Conservation (phyloP, 2,888 invertebrate genomes). For the Apotomis betuletana region DNA sequence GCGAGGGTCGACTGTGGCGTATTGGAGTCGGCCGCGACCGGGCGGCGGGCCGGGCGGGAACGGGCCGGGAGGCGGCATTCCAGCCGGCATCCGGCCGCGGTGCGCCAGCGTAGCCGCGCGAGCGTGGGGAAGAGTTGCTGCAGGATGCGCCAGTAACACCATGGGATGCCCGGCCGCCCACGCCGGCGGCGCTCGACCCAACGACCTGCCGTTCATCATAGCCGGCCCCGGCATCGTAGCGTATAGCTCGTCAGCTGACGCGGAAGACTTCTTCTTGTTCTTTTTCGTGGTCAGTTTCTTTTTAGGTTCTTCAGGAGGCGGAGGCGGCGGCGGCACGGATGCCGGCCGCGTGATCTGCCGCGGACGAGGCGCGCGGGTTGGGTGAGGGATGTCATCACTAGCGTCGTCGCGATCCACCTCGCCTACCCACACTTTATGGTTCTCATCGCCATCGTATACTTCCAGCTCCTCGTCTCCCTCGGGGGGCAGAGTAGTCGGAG, state of each 20-base stretch:
- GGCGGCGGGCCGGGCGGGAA: slow-evolving; percentile 69
- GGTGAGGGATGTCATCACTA: slow-evolving; percentile 87
- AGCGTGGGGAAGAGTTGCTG: slow-evolving; percentile 75
- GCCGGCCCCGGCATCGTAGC: slow-evolving; percentile 82
- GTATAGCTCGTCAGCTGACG: slow-evolving; percentile 84
- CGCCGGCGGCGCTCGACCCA: slow-evolving; percentile 76
- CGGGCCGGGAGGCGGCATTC: slow-evolving; percentile 73
- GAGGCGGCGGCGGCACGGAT: slow-evolving; percentile 93
- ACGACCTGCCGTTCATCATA: slow-evolving; percentile 72
- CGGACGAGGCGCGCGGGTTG: slow-evolving; percentile 87
- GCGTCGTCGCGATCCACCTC: slow-evolving; percentile 89
- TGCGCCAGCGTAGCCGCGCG: slow-evolving; percentile 81
- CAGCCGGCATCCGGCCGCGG: slow-evolving; percentile 84
- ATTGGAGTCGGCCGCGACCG: slow-evolving; percentile 78
- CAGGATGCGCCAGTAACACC: slow-evolving; percentile 77
- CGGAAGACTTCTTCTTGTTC: slow-evolving; percentile 82
- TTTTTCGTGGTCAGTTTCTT: slow-evolving; percentile 84
- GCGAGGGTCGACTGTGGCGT: slow-evolving; percentile 85
- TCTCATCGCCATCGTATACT: slow-evolving; percentile 95
- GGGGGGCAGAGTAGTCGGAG: slow-evolving; percentile 69
- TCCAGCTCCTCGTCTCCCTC: slow-evolving; percentile 89
- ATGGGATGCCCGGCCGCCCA: slow-evolving; percentile 78
- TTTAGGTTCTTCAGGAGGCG: slow-evolving; percentile 86
- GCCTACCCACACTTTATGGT: slow-evolving; percentile 97
- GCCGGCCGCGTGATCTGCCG: slow-evolving; percentile 91